Base-by-base conservation (phyloP, 2,113 vertebrate species). In the Epinephelus fuscoguttatus region DNA sequence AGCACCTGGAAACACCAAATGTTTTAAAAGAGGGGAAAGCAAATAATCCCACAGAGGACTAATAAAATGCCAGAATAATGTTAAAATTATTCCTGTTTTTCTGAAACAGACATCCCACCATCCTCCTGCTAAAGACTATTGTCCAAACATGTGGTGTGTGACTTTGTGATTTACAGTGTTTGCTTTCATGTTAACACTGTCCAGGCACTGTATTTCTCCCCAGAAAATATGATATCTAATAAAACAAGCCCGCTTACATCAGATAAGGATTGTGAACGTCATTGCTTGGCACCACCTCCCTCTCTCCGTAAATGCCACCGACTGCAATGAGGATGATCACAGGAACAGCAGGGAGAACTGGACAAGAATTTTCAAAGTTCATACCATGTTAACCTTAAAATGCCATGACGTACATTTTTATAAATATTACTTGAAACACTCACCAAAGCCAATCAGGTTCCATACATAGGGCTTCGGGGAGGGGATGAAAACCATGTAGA, bases 381-480 rank as follows among this genome's bases (percentile, higher is more conserved):
- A 74, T 9, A 70, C 18, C 15, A 27, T 8, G 21, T 9, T 60
- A 2, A 72, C 17, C 7, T 57, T 37, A 2, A 18, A 17, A 18
- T 9, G 6, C 21, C 21, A 15, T 2, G 1, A 59, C n/a, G 1
- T 10, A 30, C 1, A 14, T 4, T 47, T n/a, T 18, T 33, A 25
- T 6, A 66, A 64, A 56, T 0, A 8, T 59, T 0, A 9, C 2
- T 21, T 66, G 3, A 64, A 4, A 63, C 14, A 89, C 95, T 91
- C 85, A 96, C 96, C 91, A 23, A 94, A 96, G 19, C 96, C 96
- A 0, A 93, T 8, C 11, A 95, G 18, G 80, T 79, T 87, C 91
- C 93, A 94, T 1, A 94, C 21, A 18, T 76, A 92, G 14, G 82
- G n/a, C 57, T 85, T 92, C 2, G 89, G 92, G 0, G 77, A 49